A percentile compares a stretch with the other conserved stretches of the same genome.
Conservation (phyloP, 2,888 invertebrate genomes). For the Platycheirus rosarum region DNA sequence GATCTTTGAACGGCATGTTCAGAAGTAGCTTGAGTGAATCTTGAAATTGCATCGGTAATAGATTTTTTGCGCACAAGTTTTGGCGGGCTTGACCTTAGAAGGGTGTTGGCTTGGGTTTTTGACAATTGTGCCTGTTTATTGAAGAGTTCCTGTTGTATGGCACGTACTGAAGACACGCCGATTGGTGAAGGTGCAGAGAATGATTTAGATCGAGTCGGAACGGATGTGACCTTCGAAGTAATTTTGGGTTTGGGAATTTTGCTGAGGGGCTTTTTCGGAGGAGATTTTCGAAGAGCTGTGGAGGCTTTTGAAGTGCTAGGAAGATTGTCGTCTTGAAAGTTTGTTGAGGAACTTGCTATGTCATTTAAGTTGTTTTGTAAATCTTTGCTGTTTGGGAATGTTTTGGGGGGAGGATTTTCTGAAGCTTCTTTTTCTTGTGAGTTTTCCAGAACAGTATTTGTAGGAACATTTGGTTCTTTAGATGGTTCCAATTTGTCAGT, state of each 20-base stretch:
- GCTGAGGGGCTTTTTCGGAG: conserved; percentile 67
- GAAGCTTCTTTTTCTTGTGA: neutral
- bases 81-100: conserved; percentile 76
- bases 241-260: conserved; percentile 78
- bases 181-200: conserved; percentile 80
- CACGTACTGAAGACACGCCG: conserved; percentile 80
- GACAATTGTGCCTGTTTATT: conserved; percentile 76
- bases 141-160: conserved; percentile 80
- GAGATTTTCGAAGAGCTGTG: conserved; percentile 13
- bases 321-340: neutral
- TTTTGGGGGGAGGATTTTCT: neutral
- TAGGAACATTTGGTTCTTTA: neutral
- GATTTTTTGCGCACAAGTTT: conserved; percentile 77
- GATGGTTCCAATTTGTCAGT: neutral
- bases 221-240: conserved; percentile 60
- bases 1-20: conserved; percentile 75
- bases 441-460: neutral
- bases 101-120: conserved; percentile 59
- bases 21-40: conserved; percentile 75
- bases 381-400: neutral
- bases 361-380: neutral
- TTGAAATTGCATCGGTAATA: conserved; percentile 80
- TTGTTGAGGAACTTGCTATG: neutral
- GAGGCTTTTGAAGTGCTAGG: conserved; percentile 44
- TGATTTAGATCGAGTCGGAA: conserved; percentile 80